Evolutionary conservation across 2,888 invertebrate species (phyloP), one percentile per base, ranked within the genome.

Genomic region (Malacosoma neustria): DNA sequence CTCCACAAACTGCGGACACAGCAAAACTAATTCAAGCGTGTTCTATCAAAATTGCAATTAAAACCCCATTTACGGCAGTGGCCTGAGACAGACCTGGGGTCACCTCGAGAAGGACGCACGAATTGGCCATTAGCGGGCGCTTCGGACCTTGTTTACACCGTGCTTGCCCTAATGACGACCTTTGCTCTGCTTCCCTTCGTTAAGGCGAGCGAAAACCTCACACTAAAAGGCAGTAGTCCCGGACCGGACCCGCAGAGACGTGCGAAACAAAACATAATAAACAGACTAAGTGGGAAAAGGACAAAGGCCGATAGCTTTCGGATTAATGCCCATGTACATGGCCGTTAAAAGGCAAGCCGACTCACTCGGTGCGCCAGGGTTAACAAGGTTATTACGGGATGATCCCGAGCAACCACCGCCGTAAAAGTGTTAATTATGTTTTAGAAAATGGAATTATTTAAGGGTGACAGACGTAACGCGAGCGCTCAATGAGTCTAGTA

Each of bases 161-260:
- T 81, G 81, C 80, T 85, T 84, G 86, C 80, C 85, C 85, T 86
- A 87, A 87, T 87, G 85, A 85, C 85, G 87, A 86, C 86, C 85
- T 86, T 81, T 86, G 80, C 84, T 75, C 77, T 69, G 80, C 75
- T 84, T 85, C 86, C 86, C 87, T 86, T 85, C 86, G 85, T 87
- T 86, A 87, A 84, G 81, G 82, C 82, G 76, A 77, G 77, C 73
- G 81, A 82, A 84, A 84, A 82, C 81, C 84, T 82, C 84, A 72
- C 84, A 82, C 85, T 84, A 84, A 84, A 84, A 84, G 84, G 79
- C 82, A 76, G 64, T 62, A 66, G 65, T 71, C 77, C 73, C 81
- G 65, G 61, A 64, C 71, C 71, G 77, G 72, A 77, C 77, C 79
- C 76, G 61, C 58, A 57, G 76, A 76, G 73, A 74, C 72, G 61